Evolutionary conservation across 2,888 invertebrate genomes (phyloP).

Genomic region (Bedellia somnulentella): DNA sequence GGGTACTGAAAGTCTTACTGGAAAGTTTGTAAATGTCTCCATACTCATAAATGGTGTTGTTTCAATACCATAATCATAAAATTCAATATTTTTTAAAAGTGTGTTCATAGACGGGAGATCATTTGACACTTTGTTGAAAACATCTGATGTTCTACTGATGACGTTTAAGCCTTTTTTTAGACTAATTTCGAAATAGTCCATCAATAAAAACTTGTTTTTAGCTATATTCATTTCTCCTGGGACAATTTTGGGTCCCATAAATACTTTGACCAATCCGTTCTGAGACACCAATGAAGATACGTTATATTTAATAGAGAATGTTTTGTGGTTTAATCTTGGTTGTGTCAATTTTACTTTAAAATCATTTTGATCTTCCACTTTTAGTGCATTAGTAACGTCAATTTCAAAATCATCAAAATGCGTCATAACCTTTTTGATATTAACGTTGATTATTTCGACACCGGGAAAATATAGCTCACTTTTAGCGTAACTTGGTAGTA

Average conservation of each 20-base stretch:
- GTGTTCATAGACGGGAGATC: constrained; percentile 63
- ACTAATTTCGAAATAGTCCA: constrained; percentile 62
- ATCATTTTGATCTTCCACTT: constrained; percentile 22
- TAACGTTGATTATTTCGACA: constrained; percentile 62
- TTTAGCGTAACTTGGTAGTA: constrained; percentile 58
- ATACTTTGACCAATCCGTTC: constrained; percentile 66
- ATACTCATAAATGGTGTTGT: constrained; percentile 46
- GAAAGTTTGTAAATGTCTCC: constrained; percentile 64
- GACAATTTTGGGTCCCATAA: constrained; percentile 70
- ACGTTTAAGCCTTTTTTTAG: constrained; percentile 66
- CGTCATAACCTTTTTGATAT: constrained; percentile 66
- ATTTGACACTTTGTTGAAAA: constrained; percentile 60
- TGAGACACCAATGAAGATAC: constrained; percentile 61
- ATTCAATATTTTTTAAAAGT: constrained; percentile 62
- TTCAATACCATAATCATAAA: constrained; percentile 56
- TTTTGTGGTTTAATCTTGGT: constrained; percentile 70
- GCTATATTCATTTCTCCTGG: constrained; percentile 50
- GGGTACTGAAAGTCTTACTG: constrained; percentile 69
- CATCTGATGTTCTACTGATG: constrained; percentile 65
- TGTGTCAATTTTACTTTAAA: constrained; percentile 54
- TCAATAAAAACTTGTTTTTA: constrained; percentile 59
- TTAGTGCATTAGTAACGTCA: constrained; percentile 65
- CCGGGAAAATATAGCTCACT: constrained; percentile 65
- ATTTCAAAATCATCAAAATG: constrained; percentile 67
- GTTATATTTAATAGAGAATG: constrained; percentile 66